Percentiles rank a stretch among this genome's conserved stretches.
These are phyloP conservation scores for Dermatemys mawii DNA, from an alignment of 2,113 vertebrate species.

Conservation along the genomic window DNA sequence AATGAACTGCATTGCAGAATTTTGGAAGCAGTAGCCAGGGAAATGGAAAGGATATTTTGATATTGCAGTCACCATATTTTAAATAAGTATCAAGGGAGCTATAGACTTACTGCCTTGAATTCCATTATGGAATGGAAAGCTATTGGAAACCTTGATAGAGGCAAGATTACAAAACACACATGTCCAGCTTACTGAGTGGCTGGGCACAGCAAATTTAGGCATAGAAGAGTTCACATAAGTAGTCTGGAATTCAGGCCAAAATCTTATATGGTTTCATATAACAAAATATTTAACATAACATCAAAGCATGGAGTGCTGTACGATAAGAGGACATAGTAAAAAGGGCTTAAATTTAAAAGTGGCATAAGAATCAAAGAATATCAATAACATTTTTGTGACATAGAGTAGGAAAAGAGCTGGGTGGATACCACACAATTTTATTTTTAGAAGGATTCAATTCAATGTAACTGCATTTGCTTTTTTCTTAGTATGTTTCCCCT, in stretches of 20 bases:
- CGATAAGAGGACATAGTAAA: background rate
- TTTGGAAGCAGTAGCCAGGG: background rate
- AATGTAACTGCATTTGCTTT: background rate
- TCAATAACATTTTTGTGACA: background rate
- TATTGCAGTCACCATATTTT: background rate
- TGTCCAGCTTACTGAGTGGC: background rate
- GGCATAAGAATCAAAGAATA: background rate
- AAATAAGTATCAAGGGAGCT: background rate
- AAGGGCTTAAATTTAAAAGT: background rate
- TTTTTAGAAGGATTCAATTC: background rate
- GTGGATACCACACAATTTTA: background rate
- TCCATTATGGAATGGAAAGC: background rate
- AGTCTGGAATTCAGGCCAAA: background rate
- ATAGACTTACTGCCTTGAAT: background rate
- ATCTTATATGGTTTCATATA: background rate
- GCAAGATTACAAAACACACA: background rate
- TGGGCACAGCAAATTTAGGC: background rate
- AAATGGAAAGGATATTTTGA: background rate
- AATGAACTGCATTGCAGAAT: background rate
- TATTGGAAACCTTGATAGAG: background rate
- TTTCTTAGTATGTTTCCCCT: background rate
- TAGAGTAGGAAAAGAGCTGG: background rate
- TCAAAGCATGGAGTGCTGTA: background rate
- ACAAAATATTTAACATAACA: background rate
- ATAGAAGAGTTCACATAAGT: background rate